Evolutionary conservation across 2,888 invertebrate genomes (phyloP).

Genomic region (Alloscopus bannaensis): DNA sequence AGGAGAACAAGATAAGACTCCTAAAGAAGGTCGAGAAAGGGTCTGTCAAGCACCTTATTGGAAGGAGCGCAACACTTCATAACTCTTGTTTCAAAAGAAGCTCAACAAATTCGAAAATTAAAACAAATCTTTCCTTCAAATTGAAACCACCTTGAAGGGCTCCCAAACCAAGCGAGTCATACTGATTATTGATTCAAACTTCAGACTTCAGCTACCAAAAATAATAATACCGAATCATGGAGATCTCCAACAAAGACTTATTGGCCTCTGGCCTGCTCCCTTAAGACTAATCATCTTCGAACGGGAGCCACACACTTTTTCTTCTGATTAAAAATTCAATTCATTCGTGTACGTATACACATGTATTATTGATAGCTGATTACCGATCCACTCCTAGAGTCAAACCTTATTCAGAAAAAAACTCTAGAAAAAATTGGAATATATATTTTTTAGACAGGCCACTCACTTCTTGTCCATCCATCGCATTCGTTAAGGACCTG

Average conservation of each 20-base stretch:
- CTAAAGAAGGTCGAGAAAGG: conserved; percentile 5
- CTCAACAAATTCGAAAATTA: background rate
- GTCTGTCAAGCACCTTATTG: conserved; percentile 11
- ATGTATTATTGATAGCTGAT: conserved; percentile 10
- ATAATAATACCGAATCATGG: too few relatives aligned
- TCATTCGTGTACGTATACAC: conserved; percentile 4
- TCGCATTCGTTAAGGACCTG: conserved; percentile 34
- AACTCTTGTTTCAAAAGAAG: conserved; percentile 19
- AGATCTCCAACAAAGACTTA: background rate
- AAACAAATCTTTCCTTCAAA: background rate
- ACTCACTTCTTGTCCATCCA: conserved; percentile 33
- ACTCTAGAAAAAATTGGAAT: background rate
- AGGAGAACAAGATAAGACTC: conserved; percentile 15
- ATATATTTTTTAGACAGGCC: conserved; percentile 9
- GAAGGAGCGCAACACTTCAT: background rate
- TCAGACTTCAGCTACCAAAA: too few relatives aligned
- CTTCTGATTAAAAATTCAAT: conserved; percentile 33
- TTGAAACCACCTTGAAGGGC: background rate
- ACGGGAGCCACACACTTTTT: background rate
- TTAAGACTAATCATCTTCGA: conserved; percentile 1
- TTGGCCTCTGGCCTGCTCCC: conserved; percentile 25
- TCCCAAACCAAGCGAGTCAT: too few relatives aligned
- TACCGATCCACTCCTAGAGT: background rate
- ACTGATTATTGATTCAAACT: too few relatives aligned
- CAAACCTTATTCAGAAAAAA: background rate